Evolutionary conservation across 2,888 invertebrate genomes (phyloP).

Genomic region (Trileptium ribeirensis): DNA sequence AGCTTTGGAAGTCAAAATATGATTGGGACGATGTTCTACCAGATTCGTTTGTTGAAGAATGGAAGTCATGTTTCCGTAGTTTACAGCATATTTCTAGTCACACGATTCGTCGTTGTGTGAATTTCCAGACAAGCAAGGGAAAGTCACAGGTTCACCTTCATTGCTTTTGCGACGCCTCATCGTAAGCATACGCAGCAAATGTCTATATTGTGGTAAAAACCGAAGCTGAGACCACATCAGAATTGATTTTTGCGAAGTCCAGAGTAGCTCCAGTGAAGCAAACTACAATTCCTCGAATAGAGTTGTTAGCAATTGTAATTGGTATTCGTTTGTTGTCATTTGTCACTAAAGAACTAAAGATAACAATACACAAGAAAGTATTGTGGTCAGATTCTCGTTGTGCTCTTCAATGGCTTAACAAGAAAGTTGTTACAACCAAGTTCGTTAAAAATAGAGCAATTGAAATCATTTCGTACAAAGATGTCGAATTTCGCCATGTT

Average conservation of each 20-base stretch:
- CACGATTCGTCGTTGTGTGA: background rate
- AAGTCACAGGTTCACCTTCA: background rate
- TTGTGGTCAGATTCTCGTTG: background rate
- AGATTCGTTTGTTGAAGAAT: background rate
- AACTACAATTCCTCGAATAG: too few relatives aligned
- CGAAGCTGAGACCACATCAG: too few relatives aligned
- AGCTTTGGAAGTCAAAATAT: slow-evolving; percentile 16
- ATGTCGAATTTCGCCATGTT: background rate
- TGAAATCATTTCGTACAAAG: background rate
- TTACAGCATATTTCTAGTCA: background rate
- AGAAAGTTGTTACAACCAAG: background rate
- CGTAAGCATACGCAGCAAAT: slow-evolving; percentile 16
- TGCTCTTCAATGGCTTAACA: background rate
- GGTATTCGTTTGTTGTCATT: background rate
- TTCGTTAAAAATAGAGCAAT: slow-evolving; percentile 6
- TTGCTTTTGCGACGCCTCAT: slow-evolving; percentile 25
- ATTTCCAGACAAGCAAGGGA: background rate
- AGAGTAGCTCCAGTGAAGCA: slow-evolving; percentile 17
- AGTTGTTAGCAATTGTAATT: slow-evolving; percentile 19
- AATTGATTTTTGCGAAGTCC: slow-evolving; percentile 20
- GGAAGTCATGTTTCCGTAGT: background rate
- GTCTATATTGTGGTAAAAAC: background rate
- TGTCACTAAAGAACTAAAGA: background rate
- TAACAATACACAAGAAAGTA: background rate
- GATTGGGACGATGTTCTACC: slow-evolving; percentile 18